Percentiles rank a stretch among this genome's conserved stretches.
Evolutionary conservation across 2,113 vertebrate genomes (phyloP).

Genomic region (Mus spicilegus): DNA sequence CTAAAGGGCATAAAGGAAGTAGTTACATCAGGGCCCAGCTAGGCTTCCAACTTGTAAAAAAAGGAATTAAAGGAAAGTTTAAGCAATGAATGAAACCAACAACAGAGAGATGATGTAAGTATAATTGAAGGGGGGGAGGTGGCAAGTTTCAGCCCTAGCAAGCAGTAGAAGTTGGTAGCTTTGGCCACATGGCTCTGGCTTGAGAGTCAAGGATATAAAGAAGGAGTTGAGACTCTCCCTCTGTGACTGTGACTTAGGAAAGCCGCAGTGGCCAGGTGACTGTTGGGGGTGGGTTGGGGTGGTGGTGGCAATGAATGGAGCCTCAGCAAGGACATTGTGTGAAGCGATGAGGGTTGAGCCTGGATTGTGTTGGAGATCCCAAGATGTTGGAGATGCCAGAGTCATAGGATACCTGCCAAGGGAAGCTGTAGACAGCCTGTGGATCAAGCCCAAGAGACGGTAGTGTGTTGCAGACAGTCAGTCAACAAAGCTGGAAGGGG

Average conservation of each 20-base stretch:
- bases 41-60: background rate
- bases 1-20: background rate
- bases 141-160: background rate
- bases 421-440: background rate
- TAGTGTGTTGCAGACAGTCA: background rate
- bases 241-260: background rate
- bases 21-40: background rate
- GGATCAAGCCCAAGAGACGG: background rate
- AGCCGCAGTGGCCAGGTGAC: background rate
- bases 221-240: background rate
- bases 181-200: background rate
- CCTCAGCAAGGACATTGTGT: background rate
- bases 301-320: background rate
- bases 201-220: background rate
- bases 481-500: no score
- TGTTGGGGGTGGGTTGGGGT: background rate
- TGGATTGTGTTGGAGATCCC: background rate
- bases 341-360: background rate
- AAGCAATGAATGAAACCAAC: background rate
- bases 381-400: background rate
- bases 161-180: background rate
- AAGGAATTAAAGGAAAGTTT: background rate
- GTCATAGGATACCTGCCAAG: background rate
- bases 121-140: background rate
- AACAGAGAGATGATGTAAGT: background rate